Evolutionary conservation across 1,140 invertebrate species (phyloP).

Genomic region (Oppia nitens): DNA sequence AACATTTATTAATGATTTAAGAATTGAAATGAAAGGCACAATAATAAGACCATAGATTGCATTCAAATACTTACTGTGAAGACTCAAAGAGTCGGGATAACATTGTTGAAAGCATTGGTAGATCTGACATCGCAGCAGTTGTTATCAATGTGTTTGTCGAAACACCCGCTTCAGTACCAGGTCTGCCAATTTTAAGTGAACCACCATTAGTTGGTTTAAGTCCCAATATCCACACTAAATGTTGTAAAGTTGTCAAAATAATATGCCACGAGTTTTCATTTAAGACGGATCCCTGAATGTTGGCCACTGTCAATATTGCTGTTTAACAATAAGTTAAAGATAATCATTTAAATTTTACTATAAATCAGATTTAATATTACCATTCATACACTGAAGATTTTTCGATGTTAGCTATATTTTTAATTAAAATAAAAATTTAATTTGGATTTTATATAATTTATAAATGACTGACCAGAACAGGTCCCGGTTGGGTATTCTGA

Average conservation of each 20-base stretch:
- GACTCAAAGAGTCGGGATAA: slow-evolving; percentile 83
- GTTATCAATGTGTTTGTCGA: slow-evolving; percentile 72
- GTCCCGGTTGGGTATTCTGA: slow-evolving; percentile 57
- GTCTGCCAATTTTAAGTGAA: slow-evolving; percentile 55
- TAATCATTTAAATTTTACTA: background rate
- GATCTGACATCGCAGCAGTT: slow-evolving; percentile 84
- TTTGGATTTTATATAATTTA: slow-evolving; percentile 13
- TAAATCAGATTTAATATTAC: background rate
- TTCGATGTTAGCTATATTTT: slow-evolving; percentile 77
- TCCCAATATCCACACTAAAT: slow-evolving; percentile 94
- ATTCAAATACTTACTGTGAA: slow-evolving; percentile 43
- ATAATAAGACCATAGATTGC: background rate
- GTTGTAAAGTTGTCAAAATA: slow-evolving; percentile 67
- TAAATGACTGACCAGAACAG: slow-evolving; percentile 37
- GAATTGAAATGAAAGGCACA: background rate
- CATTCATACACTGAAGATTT: slow-evolving; percentile 85
- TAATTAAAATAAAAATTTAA: no score
- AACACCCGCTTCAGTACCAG: slow-evolving; percentile 41
- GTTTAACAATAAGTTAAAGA: background rate
- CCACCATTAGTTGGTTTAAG: slow-evolving; percentile 82
- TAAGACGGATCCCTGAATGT: slow-evolving; percentile 77
- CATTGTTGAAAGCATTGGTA: slow-evolving; percentile 82
- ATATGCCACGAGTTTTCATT: slow-evolving; percentile 79
- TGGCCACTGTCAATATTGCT: slow-evolving; percentile 66
- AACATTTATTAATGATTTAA: background rate